These are phyloP conservation scores for Blastobasis adustella DNA, from an alignment of 2,888 invertebrate species.

Conservation along the genomic window DNA sequence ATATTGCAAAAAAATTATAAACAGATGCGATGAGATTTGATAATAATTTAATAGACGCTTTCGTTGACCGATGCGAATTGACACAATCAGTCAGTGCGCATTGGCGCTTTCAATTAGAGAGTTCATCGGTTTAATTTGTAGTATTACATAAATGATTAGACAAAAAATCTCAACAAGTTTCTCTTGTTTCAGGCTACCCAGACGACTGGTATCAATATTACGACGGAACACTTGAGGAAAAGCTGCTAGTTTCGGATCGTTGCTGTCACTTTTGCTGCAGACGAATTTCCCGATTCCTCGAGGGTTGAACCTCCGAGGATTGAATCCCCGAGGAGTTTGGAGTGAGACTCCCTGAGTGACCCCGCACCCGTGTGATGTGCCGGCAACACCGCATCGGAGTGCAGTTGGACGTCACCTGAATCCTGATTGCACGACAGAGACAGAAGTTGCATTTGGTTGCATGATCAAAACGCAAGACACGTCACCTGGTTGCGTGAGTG, in stretches of 20 bases:
- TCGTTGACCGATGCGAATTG: no score
- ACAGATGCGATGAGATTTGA: not conserved
- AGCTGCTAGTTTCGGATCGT: constrained; percentile 30
- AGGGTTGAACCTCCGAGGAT: no score
- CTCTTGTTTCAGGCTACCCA: constrained; percentile 51
- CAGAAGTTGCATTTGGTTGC: no score
- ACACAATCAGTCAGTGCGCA: no score
- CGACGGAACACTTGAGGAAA: constrained; percentile 30
- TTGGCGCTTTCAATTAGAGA: no score
- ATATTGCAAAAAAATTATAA: not conserved
- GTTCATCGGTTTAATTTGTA: no score
- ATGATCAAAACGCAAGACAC: no score
- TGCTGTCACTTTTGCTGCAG: constrained; percentile 32
- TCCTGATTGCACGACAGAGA: no score
- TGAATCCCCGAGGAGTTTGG: no score
- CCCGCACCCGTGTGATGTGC: constrained; percentile 61
- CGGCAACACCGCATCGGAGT: constrained; percentile 55
- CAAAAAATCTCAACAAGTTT: constrained; percentile 14
- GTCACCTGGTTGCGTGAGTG: not conserved
- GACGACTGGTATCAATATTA: constrained; percentile 25
- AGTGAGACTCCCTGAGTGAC: constrained; percentile 4
- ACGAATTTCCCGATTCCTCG: no score
- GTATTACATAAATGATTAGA: no score
- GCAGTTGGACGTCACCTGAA: constrained; percentile 64
- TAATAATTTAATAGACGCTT: no score